phyloP scores from a whole-genome alignment of 2,113 vertebrate species.

The Uropsilus gracilis region DNA sequence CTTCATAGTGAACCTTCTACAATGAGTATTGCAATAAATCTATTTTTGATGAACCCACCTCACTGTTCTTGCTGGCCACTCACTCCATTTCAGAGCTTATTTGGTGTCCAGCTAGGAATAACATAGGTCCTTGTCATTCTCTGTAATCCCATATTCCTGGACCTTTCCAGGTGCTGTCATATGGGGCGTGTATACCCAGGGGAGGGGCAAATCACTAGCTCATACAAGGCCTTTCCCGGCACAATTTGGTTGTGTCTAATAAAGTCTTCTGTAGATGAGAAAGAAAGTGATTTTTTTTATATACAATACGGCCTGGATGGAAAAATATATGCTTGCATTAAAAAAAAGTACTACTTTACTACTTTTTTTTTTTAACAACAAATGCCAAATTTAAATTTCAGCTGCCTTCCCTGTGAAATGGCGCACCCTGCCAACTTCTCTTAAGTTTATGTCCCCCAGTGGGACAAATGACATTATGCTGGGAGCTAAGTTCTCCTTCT shows the following conservation, averaged over 20 bases:
- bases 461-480: not conserved
- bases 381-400: conserved; percentile 18
- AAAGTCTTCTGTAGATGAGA: not conserved
- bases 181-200: not conserved
- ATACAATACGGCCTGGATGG: not conserved
- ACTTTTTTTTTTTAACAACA: not conserved
- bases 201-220: not conserved
- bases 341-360: not conserved
- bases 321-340: conserved; percentile 16
- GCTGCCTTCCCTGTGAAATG: not conserved
- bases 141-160: not conserved
- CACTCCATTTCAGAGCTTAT: not conserved
- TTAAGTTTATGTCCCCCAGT: conserved; percentile 10
- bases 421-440: not conserved
- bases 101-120: not conserved
- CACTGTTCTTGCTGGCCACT: not conserved
- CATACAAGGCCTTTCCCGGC: not conserved
- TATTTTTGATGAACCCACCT: not conserved
- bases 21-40: not conserved
- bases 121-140: not conserved
- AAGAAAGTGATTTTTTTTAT: not conserved
- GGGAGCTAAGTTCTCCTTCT: not conserved
- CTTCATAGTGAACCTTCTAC: not conserved
- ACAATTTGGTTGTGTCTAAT: not conserved
- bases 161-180: not conserved